Conservation (phyloP, 2,888 invertebrate species). For the Ceriagrion tenellum region DNA sequence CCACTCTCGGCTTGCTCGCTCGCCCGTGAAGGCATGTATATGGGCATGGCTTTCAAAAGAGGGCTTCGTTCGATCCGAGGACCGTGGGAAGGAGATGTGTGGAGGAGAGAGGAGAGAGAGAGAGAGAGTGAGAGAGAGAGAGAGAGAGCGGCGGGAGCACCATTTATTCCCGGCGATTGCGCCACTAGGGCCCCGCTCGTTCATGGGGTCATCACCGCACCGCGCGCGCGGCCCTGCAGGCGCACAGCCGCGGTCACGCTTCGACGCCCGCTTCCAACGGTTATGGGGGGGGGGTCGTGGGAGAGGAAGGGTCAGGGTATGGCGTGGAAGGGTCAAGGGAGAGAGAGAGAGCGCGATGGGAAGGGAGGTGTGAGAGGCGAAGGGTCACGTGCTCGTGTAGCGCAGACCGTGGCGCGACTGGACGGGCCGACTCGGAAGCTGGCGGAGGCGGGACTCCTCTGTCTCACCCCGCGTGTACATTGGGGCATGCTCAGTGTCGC, state of each 20-base stretch:
- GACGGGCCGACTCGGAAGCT: background rate
- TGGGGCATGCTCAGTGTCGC: conserved; percentile 28
- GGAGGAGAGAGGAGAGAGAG: too few species aligned
- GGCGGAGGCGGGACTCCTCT: background rate
- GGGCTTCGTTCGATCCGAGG: background rate
- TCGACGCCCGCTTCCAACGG: background rate
- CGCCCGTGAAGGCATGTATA: background rate
- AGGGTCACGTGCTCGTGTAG: background rate
- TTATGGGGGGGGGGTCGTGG: background rate
- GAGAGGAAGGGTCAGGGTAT: background rate
- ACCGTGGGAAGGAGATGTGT: background rate
- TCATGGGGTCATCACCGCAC: background rate
- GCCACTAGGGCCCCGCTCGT: background rate
- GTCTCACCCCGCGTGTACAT: background rate
- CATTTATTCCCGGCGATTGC: conserved; percentile 7
- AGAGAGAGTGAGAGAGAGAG: too few species aligned
- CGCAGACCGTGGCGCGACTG: background rate
- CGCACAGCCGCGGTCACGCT: background rate
- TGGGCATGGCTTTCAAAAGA: background rate
- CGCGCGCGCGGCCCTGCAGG: background rate
- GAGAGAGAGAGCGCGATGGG: background rate
- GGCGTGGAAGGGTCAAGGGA: background rate
- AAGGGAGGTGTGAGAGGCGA: background rate
- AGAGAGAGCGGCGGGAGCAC: background rate
- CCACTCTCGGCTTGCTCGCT: background rate